Evolutionary conservation across 2,888 invertebrate genomes (phyloP), one percentile per base, ranked within the genome.

Genomic region (Mesodorylaimus sp.): DNA sequence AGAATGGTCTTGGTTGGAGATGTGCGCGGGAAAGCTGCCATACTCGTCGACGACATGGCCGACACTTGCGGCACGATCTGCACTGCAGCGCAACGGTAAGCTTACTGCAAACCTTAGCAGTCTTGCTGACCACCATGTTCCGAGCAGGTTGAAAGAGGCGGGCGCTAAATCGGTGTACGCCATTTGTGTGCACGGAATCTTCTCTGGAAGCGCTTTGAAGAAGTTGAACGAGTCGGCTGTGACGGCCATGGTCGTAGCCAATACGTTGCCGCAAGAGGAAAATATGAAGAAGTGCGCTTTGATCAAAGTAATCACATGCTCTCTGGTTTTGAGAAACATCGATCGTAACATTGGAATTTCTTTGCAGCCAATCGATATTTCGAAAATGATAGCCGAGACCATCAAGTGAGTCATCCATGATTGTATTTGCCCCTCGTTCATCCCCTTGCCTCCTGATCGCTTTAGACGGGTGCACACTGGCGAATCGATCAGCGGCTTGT

Each of bases 371-470:
- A 93, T 97, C 70, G 95, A 97, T 71, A 89, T 97, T 28, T 95
- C 95, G 1, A 91, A 93, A 88, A 95, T 97, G 80, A 80, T 97
- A 65, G 93, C 95, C 3, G 97, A 97, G 72, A 95, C 97, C 52
- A 91, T 97, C 45, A 77, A 95, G 65, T n/a, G n/a, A n/a, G n/a
- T n/a, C n/a, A n/a, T n/a, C n/a, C n/a, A n/a, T n/a, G n/a, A n/a
- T n/a, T n/a, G n/a, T n/a, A n/a, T n/a, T n/a, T n/a, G n/a, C n/a
- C n/a, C n/a, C n/a, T n/a, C n/a, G n/a, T n/a, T n/a, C n/a, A n/a
- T n/a, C n/a, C n/a, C n/a, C n/a, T n/a, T n/a, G n/a, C n/a, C n/a
- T n/a, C n/a, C n/a, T n/a, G n/a, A n/a, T n/a, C n/a, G n/a, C n/a
- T n/a, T n/a, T n/a, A 76, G 93, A 65, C 79, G 97, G 68, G 95